These are phyloP conservation scores for Notodonta dromedarius DNA, from an alignment of 2,888 invertebrate species.

Conservation along the genomic window DNA sequence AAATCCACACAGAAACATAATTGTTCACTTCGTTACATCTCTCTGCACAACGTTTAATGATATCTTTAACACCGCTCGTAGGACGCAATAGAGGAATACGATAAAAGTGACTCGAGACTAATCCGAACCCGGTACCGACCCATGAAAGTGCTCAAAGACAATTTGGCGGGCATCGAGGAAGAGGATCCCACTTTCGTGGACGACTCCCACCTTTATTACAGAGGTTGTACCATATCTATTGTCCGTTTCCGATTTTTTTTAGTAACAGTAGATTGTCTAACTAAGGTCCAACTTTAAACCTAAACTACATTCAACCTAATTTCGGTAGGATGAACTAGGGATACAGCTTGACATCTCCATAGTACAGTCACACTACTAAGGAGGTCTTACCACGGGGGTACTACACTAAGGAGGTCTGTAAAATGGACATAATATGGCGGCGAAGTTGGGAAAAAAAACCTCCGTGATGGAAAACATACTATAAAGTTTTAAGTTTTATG, in stretches of 20 bases:
- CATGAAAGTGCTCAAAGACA: constrained; percentile 77
- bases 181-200: constrained; percentile 75
- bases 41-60: constrained; percentile 8
- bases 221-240: constrained; percentile 54
- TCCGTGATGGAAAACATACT: too few relatives aligned
- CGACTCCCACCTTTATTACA: constrained; percentile 76
- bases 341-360: too few relatives aligned
- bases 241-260: not conserved
- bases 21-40: constrained; percentile 1
- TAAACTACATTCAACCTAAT: too few relatives aligned
- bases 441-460: too few relatives aligned
- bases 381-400: too few relatives aligned
- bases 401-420: too few relatives aligned
- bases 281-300: too few relatives aligned
- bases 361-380: too few relatives aligned
- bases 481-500: too few relatives aligned
- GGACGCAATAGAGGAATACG: constrained; percentile 70
- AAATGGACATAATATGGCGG: too few relatives aligned
- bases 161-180: constrained; percentile 67
- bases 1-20: not conserved
- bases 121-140: constrained; percentile 76
- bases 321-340: too few relatives aligned
- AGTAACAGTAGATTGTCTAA: too few relatives aligned
- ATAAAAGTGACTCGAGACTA: constrained; percentile 71
- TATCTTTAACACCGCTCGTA: constrained; percentile 41